A percentile compares a stretch with the other conserved stretches of the same genome.
Evolutionary conservation across 2,113 vertebrate species (phyloP).

Genomic region (Burhinus oedicnemus): DNA sequence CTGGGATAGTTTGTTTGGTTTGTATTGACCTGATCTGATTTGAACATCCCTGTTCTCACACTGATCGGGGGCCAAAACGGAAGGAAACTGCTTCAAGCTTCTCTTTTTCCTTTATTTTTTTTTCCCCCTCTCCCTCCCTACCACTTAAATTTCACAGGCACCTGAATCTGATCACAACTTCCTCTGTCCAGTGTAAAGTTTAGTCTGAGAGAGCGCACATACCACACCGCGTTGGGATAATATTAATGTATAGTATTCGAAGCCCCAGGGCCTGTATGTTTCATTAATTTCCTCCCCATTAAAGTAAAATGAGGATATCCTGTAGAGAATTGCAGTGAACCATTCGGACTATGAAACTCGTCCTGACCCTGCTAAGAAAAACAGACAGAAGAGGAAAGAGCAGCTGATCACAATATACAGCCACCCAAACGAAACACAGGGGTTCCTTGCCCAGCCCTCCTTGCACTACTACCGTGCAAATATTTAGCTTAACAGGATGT

Average conservation of each 20-base stretch:
- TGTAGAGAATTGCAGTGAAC: conserved; percentile 80
- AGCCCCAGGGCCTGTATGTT: conserved; percentile 77
- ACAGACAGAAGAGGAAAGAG: conserved; percentile 69
- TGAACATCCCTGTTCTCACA: conserved; percentile 63
- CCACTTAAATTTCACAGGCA: conserved; percentile 74
- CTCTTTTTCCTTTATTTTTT: conserved; percentile 56
- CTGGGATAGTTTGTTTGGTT: conserved; percentile 20
- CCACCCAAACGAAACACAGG: conserved; percentile 62
- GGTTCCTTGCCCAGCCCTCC: conserved; percentile 46
- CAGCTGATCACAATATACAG: conserved; percentile 67
- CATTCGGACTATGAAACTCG: conserved; percentile 72
- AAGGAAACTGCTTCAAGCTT: conserved; percentile 68
- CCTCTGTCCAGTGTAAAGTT: conserved; percentile 72
- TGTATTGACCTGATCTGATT: conserved; percentile 39
- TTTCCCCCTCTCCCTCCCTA: not conserved
- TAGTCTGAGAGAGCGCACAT: conserved; percentile 70
- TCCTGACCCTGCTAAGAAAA: conserved; percentile 77
- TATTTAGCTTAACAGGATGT: conserved; percentile 74
- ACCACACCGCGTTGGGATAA: conserved; percentile 73
- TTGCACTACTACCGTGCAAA: conserved; percentile 65
- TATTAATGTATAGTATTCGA: conserved; percentile 78
- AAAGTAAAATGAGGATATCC: conserved; percentile 80
- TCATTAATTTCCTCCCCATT: conserved; percentile 81
- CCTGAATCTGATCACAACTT: conserved; percentile 77
- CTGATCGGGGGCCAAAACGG: conserved; percentile 52